phyloP scores from a whole-genome alignment of 2,888 invertebrate genomes.

The Lapara coniferarum region DNA sequence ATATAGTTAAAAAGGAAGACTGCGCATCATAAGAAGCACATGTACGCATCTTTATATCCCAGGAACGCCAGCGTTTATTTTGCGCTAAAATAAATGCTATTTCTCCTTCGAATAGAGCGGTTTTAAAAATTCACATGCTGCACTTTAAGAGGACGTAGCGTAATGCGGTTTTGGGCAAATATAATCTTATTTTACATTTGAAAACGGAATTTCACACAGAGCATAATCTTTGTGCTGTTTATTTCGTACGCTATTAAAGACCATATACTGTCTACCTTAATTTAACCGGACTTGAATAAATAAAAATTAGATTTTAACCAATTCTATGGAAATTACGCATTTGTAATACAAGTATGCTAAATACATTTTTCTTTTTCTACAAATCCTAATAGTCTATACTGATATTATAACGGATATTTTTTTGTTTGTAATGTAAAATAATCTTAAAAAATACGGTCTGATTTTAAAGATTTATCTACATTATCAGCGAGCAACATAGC shows the following conservation, averaged over 20 bases:
- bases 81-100: constrained; percentile 13
- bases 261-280: not conserved
- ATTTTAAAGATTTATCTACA: too few relatives aligned
- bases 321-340: too few relatives aligned
- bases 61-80: not conserved
- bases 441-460: too few relatives aligned
- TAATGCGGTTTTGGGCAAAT: not conserved
- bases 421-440: too few relatives aligned
- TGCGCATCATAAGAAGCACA: not conserved
- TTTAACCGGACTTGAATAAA: not conserved
- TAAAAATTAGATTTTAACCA: too few relatives aligned
- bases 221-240: not conserved
- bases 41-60: not conserved
- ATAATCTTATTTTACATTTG: constrained; percentile 4
- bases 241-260: not conserved
- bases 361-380: too few relatives aligned
- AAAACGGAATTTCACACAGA: not conserved
- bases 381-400: too few relatives aligned
- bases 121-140: constrained; percentile 13
- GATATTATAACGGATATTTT: too few relatives aligned
- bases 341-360: too few relatives aligned
- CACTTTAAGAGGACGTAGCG: constrained; percentile 7
- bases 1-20: not conserved
- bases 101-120: not conserved
- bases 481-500: too few relatives aligned